These are phyloP conservation scores for Arctopsyche grandis DNA, from an alignment of 1,140 invertebrate species.

Conservation along the genomic window DNA sequence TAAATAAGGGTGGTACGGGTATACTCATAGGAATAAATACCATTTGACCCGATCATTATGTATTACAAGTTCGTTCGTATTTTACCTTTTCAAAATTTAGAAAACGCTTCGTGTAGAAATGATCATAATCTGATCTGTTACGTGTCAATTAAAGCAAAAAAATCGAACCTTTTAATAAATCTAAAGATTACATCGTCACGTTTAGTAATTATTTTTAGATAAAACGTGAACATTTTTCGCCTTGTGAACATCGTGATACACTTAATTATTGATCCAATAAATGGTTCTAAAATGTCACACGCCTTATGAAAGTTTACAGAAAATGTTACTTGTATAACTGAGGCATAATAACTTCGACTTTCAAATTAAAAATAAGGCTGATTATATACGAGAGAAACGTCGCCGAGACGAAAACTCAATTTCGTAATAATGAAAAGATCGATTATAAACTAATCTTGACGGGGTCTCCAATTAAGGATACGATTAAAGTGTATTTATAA, in stretches of 20 bases:
- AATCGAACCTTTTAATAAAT: conserved; percentile 8
- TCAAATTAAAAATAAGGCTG: too few species aligned
- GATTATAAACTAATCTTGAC: too few species aligned
- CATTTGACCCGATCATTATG: neutral
- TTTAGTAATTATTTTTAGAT: conserved; percentile 37
- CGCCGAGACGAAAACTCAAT: too few species aligned
- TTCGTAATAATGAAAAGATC: too few species aligned
- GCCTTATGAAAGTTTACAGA: too few species aligned
- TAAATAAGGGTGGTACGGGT: neutral
- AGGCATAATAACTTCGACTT: too few species aligned
- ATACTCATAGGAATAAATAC: neutral
- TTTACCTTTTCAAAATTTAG: neutral
- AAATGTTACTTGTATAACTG: too few species aligned
- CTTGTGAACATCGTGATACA: conserved; percentile 29
- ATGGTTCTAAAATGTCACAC: neutral
- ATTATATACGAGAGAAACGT: too few species aligned
- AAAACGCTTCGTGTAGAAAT: too few species aligned
- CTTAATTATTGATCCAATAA: conserved; percentile 29
- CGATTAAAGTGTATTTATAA: too few species aligned
- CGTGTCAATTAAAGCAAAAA: conserved; percentile 2
- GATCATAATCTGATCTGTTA: neutral
- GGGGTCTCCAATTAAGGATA: too few species aligned
- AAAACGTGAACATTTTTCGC: conserved; percentile 32
- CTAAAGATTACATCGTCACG: neutral
- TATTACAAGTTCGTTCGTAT: neutral